A percentile compares a stretch with the other conserved stretches of the same genome.
Evolutionary conservation across 35 echinoderm and acorn worm species (phyloP).

Genomic region (Ophiothrix spiculata): DNA sequence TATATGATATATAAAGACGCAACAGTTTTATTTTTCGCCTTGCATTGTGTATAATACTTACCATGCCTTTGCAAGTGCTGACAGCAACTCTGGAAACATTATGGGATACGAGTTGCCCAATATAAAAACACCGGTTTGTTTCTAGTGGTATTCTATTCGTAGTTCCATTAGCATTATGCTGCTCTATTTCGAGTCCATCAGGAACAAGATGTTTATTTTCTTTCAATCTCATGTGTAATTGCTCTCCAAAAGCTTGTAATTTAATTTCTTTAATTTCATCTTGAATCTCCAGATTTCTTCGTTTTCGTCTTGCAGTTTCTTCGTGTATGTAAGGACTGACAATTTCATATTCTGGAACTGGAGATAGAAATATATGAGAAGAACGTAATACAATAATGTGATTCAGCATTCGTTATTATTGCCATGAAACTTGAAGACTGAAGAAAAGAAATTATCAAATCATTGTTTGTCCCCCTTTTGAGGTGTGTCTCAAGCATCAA

Average conservation of each 20-base stretch:
- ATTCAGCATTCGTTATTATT: no score
- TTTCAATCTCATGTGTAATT: conserved; percentile 2
- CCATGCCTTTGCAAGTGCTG: background rate
- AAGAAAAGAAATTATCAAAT: no score
- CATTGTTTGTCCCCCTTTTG: no score
- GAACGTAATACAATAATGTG: no score
- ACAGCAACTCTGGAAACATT: background rate
- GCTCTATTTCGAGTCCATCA: background rate
- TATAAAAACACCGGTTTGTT: background rate
- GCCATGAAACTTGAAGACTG: no score
- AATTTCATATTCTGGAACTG: background rate
- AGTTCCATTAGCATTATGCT: background rate
- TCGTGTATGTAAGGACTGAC: background rate
- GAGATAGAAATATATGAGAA: no score
- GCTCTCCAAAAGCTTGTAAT: background rate
- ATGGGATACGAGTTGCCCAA: background rate
- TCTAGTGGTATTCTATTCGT: background rate
- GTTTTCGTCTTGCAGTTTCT: background rate
- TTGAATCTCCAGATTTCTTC: background rate
- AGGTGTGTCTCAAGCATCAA: no score
- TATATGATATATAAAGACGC: no score
- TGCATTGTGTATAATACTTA: no score
- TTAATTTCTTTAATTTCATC: background rate
- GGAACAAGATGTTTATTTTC: background rate
- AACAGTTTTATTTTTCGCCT: no score